Percentiles rank a stretch among this genome's conserved stretches.
phyloP scores from a whole-genome alignment of 2,113 vertebrate species.

The Equus przewalskii region DNA sequence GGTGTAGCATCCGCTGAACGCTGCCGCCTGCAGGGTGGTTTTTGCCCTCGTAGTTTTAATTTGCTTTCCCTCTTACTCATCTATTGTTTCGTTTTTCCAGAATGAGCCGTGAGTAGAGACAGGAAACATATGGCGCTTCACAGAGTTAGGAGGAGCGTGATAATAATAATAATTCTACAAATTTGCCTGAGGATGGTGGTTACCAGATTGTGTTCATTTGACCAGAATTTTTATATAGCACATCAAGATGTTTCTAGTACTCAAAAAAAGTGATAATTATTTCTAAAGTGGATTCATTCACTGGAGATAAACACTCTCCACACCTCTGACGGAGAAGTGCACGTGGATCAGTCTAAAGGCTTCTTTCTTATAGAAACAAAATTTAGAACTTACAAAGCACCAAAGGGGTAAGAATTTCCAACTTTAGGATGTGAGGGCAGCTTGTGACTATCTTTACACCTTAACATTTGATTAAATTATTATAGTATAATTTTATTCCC shows the following conservation, averaged over 20 bases:
- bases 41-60: neutral
- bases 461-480: conserved; percentile 37
- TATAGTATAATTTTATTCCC: neutral
- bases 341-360: neutral
- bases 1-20: accelerated
- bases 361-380: conserved; percentile 42
- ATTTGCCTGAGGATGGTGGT: neutral
- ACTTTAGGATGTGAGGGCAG: neutral
- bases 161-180: conserved; percentile 34
- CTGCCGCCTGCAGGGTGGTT: neutral
- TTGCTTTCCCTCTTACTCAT: conserved; percentile 43
- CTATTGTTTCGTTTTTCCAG: conserved; percentile 10
- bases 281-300: conserved; percentile 31
- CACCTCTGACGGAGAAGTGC: neutral
- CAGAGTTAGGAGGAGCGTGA: neutral
- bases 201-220: conserved; percentile 55
- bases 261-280: conserved; percentile 47
- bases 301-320: neutral
- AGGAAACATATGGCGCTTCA: conserved; percentile 39
- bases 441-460: neutral
- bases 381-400: neutral
- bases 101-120: neutral
- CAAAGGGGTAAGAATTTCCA: neutral
- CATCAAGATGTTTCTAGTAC: conserved; percentile 57
- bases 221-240: conserved; percentile 47